A percentile compares a stretch with the other conserved stretches of the same genome.
Evolutionary conservation across 2,113 vertebrate genomes (phyloP).

Genomic region (Saguinus midas): DNA sequence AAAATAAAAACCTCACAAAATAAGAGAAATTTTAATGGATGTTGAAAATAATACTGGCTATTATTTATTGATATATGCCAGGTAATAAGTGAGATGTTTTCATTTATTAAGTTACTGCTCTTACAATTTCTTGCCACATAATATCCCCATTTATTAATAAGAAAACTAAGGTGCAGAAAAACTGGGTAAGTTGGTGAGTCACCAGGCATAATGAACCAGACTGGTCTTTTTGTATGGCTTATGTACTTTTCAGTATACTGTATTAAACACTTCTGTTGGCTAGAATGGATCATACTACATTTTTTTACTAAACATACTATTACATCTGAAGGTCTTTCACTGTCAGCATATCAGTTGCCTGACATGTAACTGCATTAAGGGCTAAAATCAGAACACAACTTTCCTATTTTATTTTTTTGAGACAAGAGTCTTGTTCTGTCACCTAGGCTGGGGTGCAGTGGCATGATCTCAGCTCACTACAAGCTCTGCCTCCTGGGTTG

Average conservation of each 20-base stretch:
- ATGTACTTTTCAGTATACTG: background rate
- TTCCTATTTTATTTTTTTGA: too few species aligned
- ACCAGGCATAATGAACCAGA: background rate
- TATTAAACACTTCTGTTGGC: background rate
- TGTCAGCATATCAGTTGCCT: background rate
- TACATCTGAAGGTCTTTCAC: background rate
- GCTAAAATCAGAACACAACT: constrained; percentile 26
- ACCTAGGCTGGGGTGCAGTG: too few species aligned
- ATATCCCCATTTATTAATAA: constrained; percentile 22
- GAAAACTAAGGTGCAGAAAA: constrained; percentile 27
- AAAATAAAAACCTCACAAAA: background rate
- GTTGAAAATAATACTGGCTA: background rate
- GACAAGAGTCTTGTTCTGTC: too few species aligned
- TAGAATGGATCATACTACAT: background rate
- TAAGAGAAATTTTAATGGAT: background rate
- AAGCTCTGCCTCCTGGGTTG: too few species aligned
- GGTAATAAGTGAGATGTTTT: constrained; percentile 38
- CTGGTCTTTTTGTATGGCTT: background rate
- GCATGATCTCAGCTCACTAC: too few species aligned
- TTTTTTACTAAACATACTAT: constrained; percentile 25
- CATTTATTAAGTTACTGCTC: background rate
- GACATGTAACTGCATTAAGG: background rate
- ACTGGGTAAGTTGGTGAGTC: background rate
- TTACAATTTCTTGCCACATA: constrained; percentile 13
- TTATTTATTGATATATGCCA: constrained; percentile 39